phyloP scores from a whole-genome alignment of 2,888 invertebrate species.

The Chydorus sphaericus region DNA sequence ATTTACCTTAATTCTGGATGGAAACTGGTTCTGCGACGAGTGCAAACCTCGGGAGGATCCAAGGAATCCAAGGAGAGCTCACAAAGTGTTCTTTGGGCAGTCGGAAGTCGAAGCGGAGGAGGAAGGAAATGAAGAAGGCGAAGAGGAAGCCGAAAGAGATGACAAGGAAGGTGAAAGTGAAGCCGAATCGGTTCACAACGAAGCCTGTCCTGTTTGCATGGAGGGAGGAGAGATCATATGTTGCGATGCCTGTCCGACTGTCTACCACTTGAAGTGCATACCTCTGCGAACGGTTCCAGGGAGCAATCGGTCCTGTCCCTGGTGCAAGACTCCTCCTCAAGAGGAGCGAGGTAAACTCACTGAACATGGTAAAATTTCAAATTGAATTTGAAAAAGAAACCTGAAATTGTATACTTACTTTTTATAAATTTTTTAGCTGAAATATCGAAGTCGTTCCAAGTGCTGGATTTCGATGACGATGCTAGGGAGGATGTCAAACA shows the following conservation, averaged over 20 bases:
- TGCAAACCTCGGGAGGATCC: slow-evolving; percentile 45
- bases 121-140: slow-evolving; percentile 18
- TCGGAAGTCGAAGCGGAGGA: no score
- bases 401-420: no score
- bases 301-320: slow-evolving; percentile 43
- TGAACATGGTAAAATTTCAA: background rate
- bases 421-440: no score
- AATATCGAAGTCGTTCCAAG: no score
- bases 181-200: slow-evolving; percentile 15
- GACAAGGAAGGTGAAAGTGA: slow-evolving; percentile 21
- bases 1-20: slow-evolving; percentile 48
- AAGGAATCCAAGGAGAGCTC: no score
- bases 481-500: no score
- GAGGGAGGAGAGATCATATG: slow-evolving; percentile 47
- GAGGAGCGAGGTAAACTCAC: background rate
- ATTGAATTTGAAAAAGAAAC: no score
- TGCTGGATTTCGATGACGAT: no score
- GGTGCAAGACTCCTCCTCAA: slow-evolving; percentile 33
- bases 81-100: no score
- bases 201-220: slow-evolving; percentile 44
- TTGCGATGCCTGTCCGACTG: slow-evolving; percentile 44
- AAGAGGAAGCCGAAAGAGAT: slow-evolving; percentile 17
- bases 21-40: no score
- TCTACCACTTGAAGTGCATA: slow-evolving; percentile 59
- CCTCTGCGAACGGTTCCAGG: slow-evolving; percentile 44